Evolutionary conservation across 2,797 vertebrate genomes (phyloP).

Genomic region (Argentina silus): DNA sequence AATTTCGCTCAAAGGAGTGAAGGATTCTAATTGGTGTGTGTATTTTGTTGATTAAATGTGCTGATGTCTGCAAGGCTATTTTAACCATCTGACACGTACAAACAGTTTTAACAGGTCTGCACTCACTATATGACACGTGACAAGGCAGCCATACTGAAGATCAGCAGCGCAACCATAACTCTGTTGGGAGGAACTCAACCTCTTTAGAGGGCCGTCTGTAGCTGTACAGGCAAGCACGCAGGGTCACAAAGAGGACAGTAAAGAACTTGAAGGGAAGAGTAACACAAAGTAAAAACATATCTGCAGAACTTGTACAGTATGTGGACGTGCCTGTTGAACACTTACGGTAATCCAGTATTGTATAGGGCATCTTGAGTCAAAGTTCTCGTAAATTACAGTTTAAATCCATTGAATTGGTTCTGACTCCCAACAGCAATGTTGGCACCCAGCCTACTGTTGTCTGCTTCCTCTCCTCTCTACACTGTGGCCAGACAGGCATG

Average conservation of each 20-base stretch:
- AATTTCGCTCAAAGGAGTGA: neutral
- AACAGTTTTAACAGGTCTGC: neutral
- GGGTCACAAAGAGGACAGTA: neutral
- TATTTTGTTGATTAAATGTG: neutral
- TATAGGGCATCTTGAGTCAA: neutral
- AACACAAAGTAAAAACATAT: neutral
- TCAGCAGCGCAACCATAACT: neutral
- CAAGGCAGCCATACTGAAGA: neutral
- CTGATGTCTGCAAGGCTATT: neutral
- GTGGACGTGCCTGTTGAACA: neutral
- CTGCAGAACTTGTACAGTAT: neutral
- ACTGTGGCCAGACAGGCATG: neutral
- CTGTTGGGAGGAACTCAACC: neutral
- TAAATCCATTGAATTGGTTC: neutral
- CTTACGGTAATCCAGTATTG: neutral
- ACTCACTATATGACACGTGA: neutral
- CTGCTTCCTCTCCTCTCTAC: neutral
- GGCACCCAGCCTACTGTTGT: neutral
- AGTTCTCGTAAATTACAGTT: neutral
- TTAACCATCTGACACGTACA: neutral
- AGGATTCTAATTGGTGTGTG: neutral
- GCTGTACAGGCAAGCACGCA: neutral
- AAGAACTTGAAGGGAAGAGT: neutral
- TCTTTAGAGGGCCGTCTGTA: neutral
- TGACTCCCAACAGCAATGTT: neutral